These are phyloP conservation scores for Euura lappo DNA, from an alignment of 1,140 invertebrate species.

Conservation along the genomic window DNA sequence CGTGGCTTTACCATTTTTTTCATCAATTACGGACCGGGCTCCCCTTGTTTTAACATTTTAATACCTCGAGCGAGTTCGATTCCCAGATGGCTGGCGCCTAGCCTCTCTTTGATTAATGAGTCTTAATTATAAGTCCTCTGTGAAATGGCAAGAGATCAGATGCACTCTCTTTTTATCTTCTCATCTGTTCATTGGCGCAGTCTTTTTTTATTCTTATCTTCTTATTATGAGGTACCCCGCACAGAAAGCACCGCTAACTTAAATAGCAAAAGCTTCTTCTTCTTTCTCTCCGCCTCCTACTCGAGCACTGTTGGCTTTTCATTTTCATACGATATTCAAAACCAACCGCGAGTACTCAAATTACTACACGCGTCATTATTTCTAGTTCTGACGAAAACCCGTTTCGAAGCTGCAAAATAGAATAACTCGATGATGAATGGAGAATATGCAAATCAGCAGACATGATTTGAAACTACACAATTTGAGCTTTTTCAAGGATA, in stretches of 20 bases:
- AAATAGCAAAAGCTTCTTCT: not conserved
- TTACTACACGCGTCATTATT: too few relatives aligned
- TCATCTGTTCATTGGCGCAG: not conserved
- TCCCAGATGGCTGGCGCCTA: slow-evolving; percentile 10
- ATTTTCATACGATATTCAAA: too few relatives aligned
- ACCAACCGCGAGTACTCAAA: too few relatives aligned
- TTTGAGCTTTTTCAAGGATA: not conserved
- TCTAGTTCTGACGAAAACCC: too few relatives aligned
- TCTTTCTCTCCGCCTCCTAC: too few relatives aligned
- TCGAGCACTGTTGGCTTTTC: too few relatives aligned
- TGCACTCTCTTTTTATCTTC: not conserved
- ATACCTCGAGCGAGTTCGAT: slow-evolving; percentile 10
- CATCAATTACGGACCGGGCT: slow-evolving; percentile 9
- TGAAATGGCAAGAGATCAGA: not conserved
- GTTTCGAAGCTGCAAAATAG: too few relatives aligned
- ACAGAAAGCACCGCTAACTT: not conserved
- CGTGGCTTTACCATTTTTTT: slow-evolving; percentile 17
- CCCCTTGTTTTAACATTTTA: slow-evolving; percentile 10
- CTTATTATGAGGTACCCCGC: not conserved
- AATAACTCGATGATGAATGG: too few relatives aligned
- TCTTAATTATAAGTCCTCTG: slow-evolving; percentile 21
- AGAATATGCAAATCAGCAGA: too few relatives aligned
- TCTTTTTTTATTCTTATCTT: not conserved
- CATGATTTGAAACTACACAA: not conserved
- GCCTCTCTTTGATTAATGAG: slow-evolving; percentile 27